Conservation (phyloP, 2,113 vertebrate genomes). For the Noturus placidus region DNA sequence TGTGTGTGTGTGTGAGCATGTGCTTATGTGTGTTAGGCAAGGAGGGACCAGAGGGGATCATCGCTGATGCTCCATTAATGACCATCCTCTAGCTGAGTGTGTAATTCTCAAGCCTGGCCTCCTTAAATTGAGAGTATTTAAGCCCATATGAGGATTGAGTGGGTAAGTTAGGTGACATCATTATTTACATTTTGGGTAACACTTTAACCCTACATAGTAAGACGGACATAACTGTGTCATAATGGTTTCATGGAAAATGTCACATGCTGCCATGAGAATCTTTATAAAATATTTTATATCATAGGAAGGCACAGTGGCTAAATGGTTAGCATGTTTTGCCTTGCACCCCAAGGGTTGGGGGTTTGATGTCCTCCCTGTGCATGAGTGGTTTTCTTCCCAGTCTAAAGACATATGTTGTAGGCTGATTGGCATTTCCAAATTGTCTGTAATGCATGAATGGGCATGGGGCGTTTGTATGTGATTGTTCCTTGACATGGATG, state of each 20-base stretch:
- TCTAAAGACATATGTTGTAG: too few species aligned
- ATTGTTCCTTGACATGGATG: too few species aligned
- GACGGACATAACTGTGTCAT: background rate
- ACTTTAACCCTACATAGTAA: background rate
- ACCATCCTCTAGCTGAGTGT: conserved; percentile 50
- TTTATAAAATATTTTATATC: background rate
- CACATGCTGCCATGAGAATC: background rate
- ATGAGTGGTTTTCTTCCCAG: too few species aligned
- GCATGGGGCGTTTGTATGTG: too few species aligned
- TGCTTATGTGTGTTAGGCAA: conserved; percentile 13
- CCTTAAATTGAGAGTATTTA: background rate
- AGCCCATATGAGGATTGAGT: background rate
- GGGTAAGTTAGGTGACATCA: conserved; percentile 21
- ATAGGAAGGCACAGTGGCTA: background rate
- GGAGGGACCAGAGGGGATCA: conserved; percentile 58
- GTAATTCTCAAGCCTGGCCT: conserved; percentile 17
- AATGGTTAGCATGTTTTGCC: too few species aligned
- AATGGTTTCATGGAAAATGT: background rate
- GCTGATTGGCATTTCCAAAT: too few species aligned
- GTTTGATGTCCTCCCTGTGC: too few species aligned
- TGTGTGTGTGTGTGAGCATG: background rate
- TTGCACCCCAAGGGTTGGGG: too few species aligned
- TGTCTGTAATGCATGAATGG: too few species aligned
- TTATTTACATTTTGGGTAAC: background rate
- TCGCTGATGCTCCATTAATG: conserved; percentile 60